phyloP scores from a whole-genome alignment of 1,140 invertebrate species.

The Drosophila tani region DNA sequence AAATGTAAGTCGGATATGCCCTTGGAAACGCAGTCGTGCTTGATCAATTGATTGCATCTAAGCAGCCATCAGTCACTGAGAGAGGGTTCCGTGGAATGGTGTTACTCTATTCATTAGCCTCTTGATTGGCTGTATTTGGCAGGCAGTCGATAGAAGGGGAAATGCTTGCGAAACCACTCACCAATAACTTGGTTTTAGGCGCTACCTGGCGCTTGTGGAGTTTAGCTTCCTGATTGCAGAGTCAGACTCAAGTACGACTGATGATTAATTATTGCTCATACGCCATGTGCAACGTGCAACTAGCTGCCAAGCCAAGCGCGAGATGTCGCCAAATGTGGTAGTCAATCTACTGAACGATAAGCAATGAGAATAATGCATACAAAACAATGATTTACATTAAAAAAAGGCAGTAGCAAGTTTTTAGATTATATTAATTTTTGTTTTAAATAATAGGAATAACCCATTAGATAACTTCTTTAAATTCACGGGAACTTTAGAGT shows the following conservation, averaged over 20 bases:
- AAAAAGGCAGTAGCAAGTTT: not conserved
- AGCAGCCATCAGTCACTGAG: slow-evolving; percentile 9
- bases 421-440: not conserved
- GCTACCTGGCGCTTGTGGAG: not conserved
- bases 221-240: slow-evolving; percentile 34
- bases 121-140: slow-evolving; percentile 12
- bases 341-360: slow-evolving; percentile 27
- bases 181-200: slow-evolving; percentile 1
- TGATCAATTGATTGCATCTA: slow-evolving; percentile 1
- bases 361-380: slow-evolving; percentile 19
- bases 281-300: slow-evolving; percentile 73
- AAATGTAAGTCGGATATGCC: not conserved
- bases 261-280: slow-evolving; percentile 62
- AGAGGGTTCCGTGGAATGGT: not conserved
- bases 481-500: not conserved
- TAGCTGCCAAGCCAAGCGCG: slow-evolving; percentile 6
- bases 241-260: slow-evolving; percentile 43
- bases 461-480: not conserved
- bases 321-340: slow-evolving; percentile 56
- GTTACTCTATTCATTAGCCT: not conserved
- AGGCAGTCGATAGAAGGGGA: not conserved
- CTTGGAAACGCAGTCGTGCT: slow-evolving; percentile 2
- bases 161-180: slow-evolving; percentile 1
- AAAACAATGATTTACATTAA: not conserved
- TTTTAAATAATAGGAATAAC: not conserved